Conservation (phyloP, 2,113 vertebrate species). For the Martes martes region DNA sequence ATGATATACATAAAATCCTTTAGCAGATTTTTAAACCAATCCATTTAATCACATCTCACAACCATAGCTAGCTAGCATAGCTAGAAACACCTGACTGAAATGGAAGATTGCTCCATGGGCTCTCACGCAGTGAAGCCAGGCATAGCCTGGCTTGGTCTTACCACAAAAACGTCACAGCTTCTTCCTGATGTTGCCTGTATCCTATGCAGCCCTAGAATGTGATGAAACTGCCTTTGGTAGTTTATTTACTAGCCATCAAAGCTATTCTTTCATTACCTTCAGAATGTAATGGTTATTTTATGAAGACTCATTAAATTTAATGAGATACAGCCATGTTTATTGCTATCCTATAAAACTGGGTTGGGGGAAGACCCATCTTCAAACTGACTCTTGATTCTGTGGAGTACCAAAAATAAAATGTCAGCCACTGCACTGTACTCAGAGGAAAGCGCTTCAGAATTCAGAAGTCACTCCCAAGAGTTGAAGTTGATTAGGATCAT, state of each 20-base stretch:
- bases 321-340: slow-evolving; percentile 83
- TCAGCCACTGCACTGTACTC: slow-evolving; percentile 56
- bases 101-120: background rate
- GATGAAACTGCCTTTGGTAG: slow-evolving; percentile 53
- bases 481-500: background rate
- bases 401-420: slow-evolving; percentile 76
- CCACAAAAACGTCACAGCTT: background rate
- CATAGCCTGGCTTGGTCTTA: background rate
- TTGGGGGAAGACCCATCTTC: slow-evolving; percentile 70
- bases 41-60: slow-evolving; percentile 63
- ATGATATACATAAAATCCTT: slow-evolving; percentile 59
- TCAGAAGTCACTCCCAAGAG: background rate
- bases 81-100: background rate
- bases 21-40: slow-evolving; percentile 59
- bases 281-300: slow-evolving; percentile 84
- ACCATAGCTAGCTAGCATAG: background rate
- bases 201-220: slow-evolving; percentile 52
- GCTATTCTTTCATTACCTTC: slow-evolving; percentile 84
- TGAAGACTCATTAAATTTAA: slow-evolving; percentile 86
- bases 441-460: slow-evolving; percentile 26
- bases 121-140: background rate
- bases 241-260: slow-evolving; percentile 85
- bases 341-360: slow-evolving; percentile 81
- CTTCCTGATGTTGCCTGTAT: background rate
- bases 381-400: slow-evolving; percentile 78